phyloP scores from a whole-genome alignment of 2,113 vertebrate genomes.

The Entosphenus tridentatus region DNA sequence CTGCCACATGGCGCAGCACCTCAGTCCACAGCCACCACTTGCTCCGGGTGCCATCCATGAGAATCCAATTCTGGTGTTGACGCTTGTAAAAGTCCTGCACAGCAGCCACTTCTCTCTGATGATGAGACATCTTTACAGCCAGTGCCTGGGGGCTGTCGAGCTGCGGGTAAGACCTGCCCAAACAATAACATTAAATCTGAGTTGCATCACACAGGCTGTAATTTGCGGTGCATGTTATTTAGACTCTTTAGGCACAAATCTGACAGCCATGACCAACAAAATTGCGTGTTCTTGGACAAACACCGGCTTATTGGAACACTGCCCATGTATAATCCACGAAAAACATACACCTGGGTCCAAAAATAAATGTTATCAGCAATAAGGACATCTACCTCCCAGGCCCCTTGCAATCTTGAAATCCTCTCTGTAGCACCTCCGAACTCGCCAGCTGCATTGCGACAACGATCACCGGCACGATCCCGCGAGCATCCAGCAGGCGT shows the following conservation, averaged over 20 bases:
- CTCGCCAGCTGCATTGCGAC: slow-evolving; percentile 47
- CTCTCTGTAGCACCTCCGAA: slow-evolving; percentile 50
- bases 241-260: too few species aligned
- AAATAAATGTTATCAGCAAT: too few species aligned
- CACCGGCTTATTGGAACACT: too few species aligned
- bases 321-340: too few species aligned
- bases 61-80: slow-evolving; percentile 55
- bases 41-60: slow-evolving; percentile 35
- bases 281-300: too few species aligned
- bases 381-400: slow-evolving; percentile 24
- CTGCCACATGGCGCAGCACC: slow-evolving; percentile 27
- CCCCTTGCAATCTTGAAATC: slow-evolving; percentile 27
- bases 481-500: slow-evolving; percentile 29
- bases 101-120: slow-evolving; percentile 26
- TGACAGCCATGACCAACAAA: too few species aligned
- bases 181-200: not conserved
- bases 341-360: too few species aligned
- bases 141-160: slow-evolving; percentile 46
- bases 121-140: slow-evolving; percentile 31
- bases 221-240: too few species aligned
- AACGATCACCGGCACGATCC: slow-evolving; percentile 48
- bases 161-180: slow-evolving; percentile 23
- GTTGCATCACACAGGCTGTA: too few species aligned
- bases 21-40: slow-evolving; percentile 61
- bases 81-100: slow-evolving; percentile 32